Evolutionary conservation across 2,888 invertebrate species (phyloP).

Genomic region (Rugalucina vietnamica): DNA sequence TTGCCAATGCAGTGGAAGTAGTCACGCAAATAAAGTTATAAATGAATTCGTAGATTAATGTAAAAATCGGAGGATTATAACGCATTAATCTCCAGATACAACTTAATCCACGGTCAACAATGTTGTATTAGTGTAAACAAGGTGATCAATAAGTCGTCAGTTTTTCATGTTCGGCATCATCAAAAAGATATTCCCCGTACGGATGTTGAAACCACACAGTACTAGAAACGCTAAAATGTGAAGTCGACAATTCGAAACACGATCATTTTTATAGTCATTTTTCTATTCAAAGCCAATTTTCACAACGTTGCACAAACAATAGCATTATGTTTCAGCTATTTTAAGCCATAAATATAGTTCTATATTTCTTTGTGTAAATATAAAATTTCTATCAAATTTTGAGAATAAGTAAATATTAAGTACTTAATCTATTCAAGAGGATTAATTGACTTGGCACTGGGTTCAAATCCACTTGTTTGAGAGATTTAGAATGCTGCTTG

Average conservation of each 20-base stretch:
- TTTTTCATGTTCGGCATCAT: no score
- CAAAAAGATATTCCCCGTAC: no score
- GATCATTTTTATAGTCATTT: no score
- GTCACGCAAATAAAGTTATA: not conserved
- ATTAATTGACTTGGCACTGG: constrained; percentile 1
- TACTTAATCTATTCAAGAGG: not conserved
- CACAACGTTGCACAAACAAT: not conserved
- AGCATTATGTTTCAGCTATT: not conserved
- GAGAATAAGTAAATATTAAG: constrained; percentile 1
- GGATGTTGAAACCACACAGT: no score
- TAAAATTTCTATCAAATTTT: not conserved
- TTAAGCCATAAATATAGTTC: not conserved
- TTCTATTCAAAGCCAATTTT: no score
- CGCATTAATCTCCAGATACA: no score
- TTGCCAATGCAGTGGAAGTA: not conserved
- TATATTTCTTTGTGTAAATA: not conserved
- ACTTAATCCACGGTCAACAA: no score
- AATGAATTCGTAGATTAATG: not conserved
- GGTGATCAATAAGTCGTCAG: no score
- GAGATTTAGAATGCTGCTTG: not conserved
- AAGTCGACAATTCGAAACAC: no score
- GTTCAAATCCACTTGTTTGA: not conserved
- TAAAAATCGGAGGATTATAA: not conserved
- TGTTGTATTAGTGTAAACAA: no score
- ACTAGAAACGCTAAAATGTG: no score